phyloP scores from a whole-genome alignment of 2,888 invertebrate species.

The Pomacea canaliculata region DNA sequence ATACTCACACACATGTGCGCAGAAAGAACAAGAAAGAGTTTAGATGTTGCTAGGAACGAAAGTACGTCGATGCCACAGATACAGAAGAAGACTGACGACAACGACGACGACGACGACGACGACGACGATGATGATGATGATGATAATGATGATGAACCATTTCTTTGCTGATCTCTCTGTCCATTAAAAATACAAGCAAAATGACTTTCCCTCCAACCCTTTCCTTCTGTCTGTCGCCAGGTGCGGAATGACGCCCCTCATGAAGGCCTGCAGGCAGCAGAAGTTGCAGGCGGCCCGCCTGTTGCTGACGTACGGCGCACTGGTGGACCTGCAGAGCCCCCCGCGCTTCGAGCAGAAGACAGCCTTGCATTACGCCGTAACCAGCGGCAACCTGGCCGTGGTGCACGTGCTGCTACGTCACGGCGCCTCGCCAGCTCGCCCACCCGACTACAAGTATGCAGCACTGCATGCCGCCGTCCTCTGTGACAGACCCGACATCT shows the following conservation, averaged over 20 bases:
- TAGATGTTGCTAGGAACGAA: neutral
- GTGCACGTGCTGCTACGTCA: constrained; percentile 85
- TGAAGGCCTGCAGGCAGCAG: constrained; percentile 83
- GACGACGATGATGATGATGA: neutral
- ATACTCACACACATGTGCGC: neutral
- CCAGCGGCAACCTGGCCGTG: constrained; percentile 77
- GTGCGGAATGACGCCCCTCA: constrained; percentile 88
- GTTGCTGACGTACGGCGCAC: constrained; percentile 84
- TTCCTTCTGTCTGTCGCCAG: constrained; percentile 5
- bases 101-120: neutral
- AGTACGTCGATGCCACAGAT: neutral
- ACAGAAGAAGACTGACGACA: neutral
- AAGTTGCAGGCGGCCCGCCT: constrained; percentile 68
- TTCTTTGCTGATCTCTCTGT: too few relatives aligned
- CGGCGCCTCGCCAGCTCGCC: constrained; percentile 81
- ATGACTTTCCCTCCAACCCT: too few relatives aligned
- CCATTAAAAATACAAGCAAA: too few relatives aligned
- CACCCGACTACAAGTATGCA: constrained; percentile 77
- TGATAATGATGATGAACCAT: neutral
- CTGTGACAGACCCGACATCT: constrained; percentile 64
- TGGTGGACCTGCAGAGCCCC: constrained; percentile 78
- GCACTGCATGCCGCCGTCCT: constrained; percentile 88
- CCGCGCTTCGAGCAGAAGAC: constrained; percentile 76
- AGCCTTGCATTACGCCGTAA: constrained; percentile 89
- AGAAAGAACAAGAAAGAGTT: neutral